phyloP scores from a whole-genome alignment of 2,113 vertebrate species.

The Mola mola region DNA sequence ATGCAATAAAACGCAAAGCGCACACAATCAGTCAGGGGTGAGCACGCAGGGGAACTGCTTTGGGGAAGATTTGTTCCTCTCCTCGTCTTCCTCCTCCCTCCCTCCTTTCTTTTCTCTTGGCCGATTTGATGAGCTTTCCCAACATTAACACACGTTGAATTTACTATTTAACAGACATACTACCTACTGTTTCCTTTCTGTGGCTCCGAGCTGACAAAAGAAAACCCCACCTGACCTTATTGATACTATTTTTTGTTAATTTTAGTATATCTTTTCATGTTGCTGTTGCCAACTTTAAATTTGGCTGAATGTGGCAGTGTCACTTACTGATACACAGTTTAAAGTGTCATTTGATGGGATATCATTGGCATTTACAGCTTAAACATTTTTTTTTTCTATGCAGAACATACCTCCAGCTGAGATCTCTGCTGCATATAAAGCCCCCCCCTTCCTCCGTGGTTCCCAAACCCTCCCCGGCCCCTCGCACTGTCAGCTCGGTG shows the following conservation, averaged over 20 bases:
- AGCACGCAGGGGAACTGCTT: constrained; percentile 47
- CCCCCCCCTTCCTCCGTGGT: background rate
- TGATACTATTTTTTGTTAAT: constrained; percentile 10
- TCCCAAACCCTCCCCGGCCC: background rate
- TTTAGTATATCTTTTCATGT: constrained; percentile 14
- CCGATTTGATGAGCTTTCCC: constrained; percentile 45
- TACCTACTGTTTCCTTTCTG: constrained; percentile 37
- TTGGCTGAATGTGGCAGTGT: constrained; percentile 63
- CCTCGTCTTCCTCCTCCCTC: background rate
- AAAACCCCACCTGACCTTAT: constrained; percentile 22
- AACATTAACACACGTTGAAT: constrained; percentile 58
- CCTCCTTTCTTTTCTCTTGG: constrained; percentile 52
- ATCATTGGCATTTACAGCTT: constrained; percentile 46
- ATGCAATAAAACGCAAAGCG: constrained; percentile 35
- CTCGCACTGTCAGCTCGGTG: constrained; percentile 55
- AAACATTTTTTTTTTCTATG: constrained; percentile 34
- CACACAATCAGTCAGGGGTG: constrained; percentile 45
- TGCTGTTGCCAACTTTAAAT: constrained; percentile 35
- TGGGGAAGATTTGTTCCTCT: constrained; percentile 23
- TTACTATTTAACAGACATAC: constrained; percentile 64
- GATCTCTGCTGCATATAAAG: constrained; percentile 30
- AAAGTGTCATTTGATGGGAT: constrained; percentile 50
- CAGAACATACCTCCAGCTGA: constrained; percentile 47
- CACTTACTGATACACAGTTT: constrained; percentile 41
- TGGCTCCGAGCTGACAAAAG: constrained; percentile 9